Percentiles rank a stretch among this genome's conserved stretches.
Evolutionary conservation across 2,113 vertebrate genomes (phyloP).

Genomic region (Cyprinodon brontotheroides): DNA sequence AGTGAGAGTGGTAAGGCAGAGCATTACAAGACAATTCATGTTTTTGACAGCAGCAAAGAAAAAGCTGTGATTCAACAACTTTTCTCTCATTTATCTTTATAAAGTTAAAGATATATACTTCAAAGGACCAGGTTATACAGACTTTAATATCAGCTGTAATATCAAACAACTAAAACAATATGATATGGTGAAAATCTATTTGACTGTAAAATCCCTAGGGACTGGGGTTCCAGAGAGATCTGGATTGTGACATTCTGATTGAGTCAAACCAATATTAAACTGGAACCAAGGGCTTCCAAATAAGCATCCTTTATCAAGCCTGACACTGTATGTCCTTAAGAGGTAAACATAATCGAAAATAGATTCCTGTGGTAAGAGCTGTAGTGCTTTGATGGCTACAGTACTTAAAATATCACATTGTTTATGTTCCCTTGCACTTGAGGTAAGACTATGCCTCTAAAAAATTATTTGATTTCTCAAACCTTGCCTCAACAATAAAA

Average conservation of each 20-base stretch:
- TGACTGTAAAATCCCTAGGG: conserved; percentile 45
- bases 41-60: not conserved
- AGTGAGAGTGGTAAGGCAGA: not conserved
- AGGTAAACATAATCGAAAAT: conserved; percentile 7
- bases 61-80: not conserved
- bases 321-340: too few relatives aligned
- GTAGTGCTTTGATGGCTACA: conserved; percentile 15
- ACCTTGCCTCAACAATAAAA: not conserved
- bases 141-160: not conserved
- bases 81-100: not conserved
- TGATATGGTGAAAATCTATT: conserved; percentile 51
- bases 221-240: conserved; percentile 35
- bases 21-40: not conserved
- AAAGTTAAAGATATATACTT: not conserved
- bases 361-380: conserved; percentile 24
- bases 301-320: conserved; percentile 55
- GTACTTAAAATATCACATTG: conserved; percentile 19
- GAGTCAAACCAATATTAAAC: conserved; percentile 35
- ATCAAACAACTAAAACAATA: conserved; percentile 24
- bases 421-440: conserved; percentile 18
- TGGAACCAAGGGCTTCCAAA: conserved; percentile 3
- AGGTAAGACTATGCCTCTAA: not conserved
- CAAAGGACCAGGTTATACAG: not conserved
- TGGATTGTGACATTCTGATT: conserved; percentile 28
- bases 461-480: not conserved